phyloP scores from a whole-genome alignment of 2,888 invertebrate genomes.

The Apeira syringaria region DNA sequence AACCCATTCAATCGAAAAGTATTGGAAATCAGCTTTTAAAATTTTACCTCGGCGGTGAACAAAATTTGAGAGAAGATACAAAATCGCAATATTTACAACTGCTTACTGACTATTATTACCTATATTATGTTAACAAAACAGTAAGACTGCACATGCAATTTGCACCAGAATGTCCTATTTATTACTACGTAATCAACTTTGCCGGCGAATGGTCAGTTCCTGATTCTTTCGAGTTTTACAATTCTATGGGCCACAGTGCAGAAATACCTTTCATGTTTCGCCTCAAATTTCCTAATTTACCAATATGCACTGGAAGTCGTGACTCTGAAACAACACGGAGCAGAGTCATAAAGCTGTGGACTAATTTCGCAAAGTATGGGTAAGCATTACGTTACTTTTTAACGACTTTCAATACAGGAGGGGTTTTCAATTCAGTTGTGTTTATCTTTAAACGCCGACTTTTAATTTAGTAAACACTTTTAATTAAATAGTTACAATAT shows the following conservation, averaged over 20 bases:
- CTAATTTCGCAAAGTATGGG: conserved; percentile 76
- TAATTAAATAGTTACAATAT: no score
- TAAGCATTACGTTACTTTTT: no score
- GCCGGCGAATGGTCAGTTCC: conserved; percentile 61
- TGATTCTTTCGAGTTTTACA: conserved; percentile 45
- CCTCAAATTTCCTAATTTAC: conserved; percentile 40
- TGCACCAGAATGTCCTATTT: conserved; percentile 55
- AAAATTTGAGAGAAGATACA: conserved; percentile 49
- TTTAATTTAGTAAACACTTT: no score
- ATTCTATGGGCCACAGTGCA: conserved; percentile 55
- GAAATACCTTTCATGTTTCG: conserved; percentile 64
- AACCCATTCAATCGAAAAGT: conserved; percentile 43
- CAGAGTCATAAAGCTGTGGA: conserved; percentile 69
- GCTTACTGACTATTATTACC: conserved; percentile 63
- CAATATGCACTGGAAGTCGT: conserved; percentile 54
- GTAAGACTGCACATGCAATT: conserved; percentile 54
- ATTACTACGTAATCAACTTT: conserved; percentile 61
- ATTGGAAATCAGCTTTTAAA: conserved; percentile 57
- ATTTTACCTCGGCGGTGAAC: conserved; percentile 60
- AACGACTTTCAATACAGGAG: no score
- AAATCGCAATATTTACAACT: conserved; percentile 62
- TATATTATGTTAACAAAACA: conserved; percentile 63
- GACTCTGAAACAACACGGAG: conserved; percentile 58
- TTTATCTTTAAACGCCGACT: no score
- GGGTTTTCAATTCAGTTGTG: no score